Base-by-base conservation (phyloP, 2,888 invertebrate species). In the Tenthredo livida region DNA sequence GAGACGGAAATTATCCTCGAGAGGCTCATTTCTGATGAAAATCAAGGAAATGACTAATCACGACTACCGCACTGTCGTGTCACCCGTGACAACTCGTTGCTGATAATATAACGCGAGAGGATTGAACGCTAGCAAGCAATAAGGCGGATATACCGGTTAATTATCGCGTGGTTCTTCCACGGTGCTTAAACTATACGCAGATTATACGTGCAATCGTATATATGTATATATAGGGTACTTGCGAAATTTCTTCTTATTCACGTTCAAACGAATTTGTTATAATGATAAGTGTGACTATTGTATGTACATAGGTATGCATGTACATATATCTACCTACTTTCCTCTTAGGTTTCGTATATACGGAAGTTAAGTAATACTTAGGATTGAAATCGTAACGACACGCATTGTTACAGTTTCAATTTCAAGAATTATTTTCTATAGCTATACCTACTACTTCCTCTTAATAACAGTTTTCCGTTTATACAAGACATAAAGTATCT, bases 21-120 rank as follows among this genome's bases (percentile, higher is more conserved):
- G 54, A 10, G 10, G n/a, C 10, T 61, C 4, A 61, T 25, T 61
- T 61, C 21, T 61, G 61, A 29, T 67, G 67, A 67, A 67, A 67
- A 67, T 67, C 33, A 4, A 67, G 67, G 67, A 25, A 67, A 67
- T 67, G 67, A 67, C 67, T 67, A 67, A 67, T 67, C 17, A 12
- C 15, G 15, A 12, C 17, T 7, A 33, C 67, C 5, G 1, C 50
- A 7, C n/a, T 58, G 58, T 21, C 58, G 58, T n/a, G 58, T 21
- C n/a, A 21, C 58, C 58, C 1, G 21, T n/a, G 58, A 58, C 21
- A 9, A 61, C 25, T 21, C 61, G 61, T 2, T n/a, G n/a, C 54
- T 54, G 54, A 54, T 33, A 33, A 33, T 33, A 33, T 33, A 29
- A 54, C n/a, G 54, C n/a, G 54, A 54, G 7, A 54, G 1, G 29